Evolutionary conservation across 2,888 invertebrate genomes (phyloP).

Genomic region (Erebia aethiops): DNA sequence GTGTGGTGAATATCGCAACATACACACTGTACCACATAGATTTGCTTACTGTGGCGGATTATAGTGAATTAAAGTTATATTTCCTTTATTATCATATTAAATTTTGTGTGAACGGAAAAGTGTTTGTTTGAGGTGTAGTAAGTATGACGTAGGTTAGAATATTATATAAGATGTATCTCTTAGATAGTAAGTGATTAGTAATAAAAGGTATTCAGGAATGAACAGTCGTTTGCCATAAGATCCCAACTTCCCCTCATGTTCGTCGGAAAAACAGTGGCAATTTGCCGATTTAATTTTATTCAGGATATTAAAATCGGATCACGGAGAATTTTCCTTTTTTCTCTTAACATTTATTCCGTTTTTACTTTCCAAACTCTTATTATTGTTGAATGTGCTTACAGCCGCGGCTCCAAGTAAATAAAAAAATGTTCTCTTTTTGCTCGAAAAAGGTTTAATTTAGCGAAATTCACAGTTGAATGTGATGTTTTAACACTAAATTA

Average conservation of each 20-base stretch:
- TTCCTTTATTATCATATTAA: too few relatives aligned
- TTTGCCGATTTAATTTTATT: constrained; percentile 7
- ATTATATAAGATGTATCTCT: too few relatives aligned
- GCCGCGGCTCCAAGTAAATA: not conserved
- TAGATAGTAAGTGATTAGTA: too few relatives aligned
- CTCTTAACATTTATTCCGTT: not conserved
- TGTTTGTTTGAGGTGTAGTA: too few relatives aligned
- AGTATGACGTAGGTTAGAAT: too few relatives aligned
- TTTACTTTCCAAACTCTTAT: not conserved
- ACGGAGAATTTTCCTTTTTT: constrained; percentile 1
- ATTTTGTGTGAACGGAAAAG: not conserved
- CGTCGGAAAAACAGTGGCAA: not conserved
- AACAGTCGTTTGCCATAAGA: too few relatives aligned
- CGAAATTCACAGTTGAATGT: not conserved
- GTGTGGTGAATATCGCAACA: too few relatives aligned
- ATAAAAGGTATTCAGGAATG: too few relatives aligned
- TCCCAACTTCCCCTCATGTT: too few relatives aligned
- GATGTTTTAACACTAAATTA: not conserved
- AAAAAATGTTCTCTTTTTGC: not conserved
- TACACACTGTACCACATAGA: too few relatives aligned
- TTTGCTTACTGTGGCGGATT: too few relatives aligned
- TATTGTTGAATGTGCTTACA: not conserved
- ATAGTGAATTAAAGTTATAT: too few relatives aligned
- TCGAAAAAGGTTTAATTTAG: not conserved
- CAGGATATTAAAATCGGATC: constrained; percentile 14